Evolutionary conservation across 2,113 vertebrate genomes (phyloP), one percentile per base, ranked within the genome.

Genomic region (Nicator chloris): DNA sequence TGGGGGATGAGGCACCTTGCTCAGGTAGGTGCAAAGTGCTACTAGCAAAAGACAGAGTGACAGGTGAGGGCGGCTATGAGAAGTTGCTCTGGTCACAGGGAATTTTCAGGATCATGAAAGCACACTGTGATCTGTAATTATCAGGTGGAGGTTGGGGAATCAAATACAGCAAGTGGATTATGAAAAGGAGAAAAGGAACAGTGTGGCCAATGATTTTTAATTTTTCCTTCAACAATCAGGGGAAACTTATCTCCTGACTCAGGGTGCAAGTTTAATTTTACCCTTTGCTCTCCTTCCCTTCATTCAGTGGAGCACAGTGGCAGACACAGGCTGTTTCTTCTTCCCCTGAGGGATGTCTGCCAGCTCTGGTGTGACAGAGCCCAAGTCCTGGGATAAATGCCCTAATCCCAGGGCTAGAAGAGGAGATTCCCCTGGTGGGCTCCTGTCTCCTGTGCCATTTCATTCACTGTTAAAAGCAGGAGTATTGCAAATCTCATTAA

Each of bases 141-240:
- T 24, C 35, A 50, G 82, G 47, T 44, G 56, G 56, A 76, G 71
- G 8, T 3, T 57, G 42, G 20, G 16, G 28, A 56, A 51, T 33
- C 35, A 40, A 45, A 57, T 14, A 10, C 12, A 50, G 79, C 11
- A 30, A 81, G 19, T 5, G 35, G 47, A 37, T 72, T 78, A 63
- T 72, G 47, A 68, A 33, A 75, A 86, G 49, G 37, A 76, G 15
- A 59, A 65, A 82, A 75, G 12, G 50, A 88, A 50, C 64, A 86
- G 53, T n/a, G 63, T 31, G n/a, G 69, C 26, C 22, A 92, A 54
- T 0, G 31, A 15, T 75, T 91, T 90, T 87, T 70, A 57, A 80
- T 89, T 92, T 88, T 91, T 89, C 57, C 26, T 69, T 10, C 19
- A 82, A 90, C 86, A 96, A 88, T 92, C 82, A 93, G 10, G 65